Evolutionary conservation across 2,113 vertebrate genomes (phyloP), one percentile per base, ranked within the genome.

Genomic region (Neotoma lepida): DNA sequence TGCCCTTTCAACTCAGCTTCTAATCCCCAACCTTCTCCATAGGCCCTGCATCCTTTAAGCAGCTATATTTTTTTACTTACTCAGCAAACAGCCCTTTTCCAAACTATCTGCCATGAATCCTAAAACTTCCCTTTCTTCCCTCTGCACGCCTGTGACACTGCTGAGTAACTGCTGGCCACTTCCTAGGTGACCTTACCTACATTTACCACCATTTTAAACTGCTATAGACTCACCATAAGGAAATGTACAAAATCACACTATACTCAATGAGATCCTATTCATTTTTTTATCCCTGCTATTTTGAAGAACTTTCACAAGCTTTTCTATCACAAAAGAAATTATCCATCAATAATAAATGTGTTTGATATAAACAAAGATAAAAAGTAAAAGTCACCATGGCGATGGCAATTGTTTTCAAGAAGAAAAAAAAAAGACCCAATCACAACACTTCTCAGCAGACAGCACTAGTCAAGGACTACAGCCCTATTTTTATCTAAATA

Each of bases 341-440:
- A 14, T 41, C 73, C 90, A 64, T 86, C 70, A 80, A 63, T 54
- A 91, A 87, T 2, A 18, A 96, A 92, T 17, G 9, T 74, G 28
- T 84, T 3, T 85, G 58, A 89, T 66, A 9, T 64, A 39, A 58
- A 64, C 17, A 77, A 94, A 88, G 30, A 82, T 66, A 44, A 94
- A 49, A n/a, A 68, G 49, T 74, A 78, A 87, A 74, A 94, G 80
- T 13, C 49, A 82, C 6, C 33, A 90, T 49, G 74, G 81, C 33
- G 13, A 39, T 86, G 49, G 76, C 49, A 94, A 66, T 15, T 84
- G 54, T 84, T 92, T 71, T 90, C 33, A 28, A 74, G 90, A 74
- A 35, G 18, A 74, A 94, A 35, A 22, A 74, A 94, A 89, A 94
- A 84, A 63, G 14, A 94, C 46, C 78, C 91, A 92, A 93, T 87